Base-by-base conservation (phyloP, 2,888 invertebrate species). In the Corythucha ciliata region DNA sequence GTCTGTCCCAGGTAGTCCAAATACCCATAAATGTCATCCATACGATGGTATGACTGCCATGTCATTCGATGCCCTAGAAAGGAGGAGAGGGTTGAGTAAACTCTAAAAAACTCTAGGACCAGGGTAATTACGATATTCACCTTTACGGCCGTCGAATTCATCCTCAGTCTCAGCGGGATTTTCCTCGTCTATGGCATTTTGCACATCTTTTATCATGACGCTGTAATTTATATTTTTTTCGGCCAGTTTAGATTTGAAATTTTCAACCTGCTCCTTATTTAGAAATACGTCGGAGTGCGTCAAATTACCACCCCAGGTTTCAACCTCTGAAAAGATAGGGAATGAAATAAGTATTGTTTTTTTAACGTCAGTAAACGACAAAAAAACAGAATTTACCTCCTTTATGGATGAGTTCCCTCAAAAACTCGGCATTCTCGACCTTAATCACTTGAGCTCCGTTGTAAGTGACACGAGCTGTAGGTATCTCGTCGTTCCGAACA, bases 161-260 rank as follows among this genome's bases (percentile, higher is more conserved):
- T 79, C 78, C 62, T 79, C 75, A 52, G 78, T 77, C 14, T 77
- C 69, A 3, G 77, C 74, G 39, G 85, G 85, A 68, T 88, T 89
- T 70, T 88, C 88, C 57, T 77, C 76, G 60, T 87, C 78, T 56
- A 89, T 88, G 41, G 81, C 80, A 62, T 74, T 73, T 67, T 89
- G 87, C 45, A 90, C 67, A 68, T 90, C 81, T 44, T 81, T 75
- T 61, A 89, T 85, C 37, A 85, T 69, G n/a, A 88, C 71, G 46
- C 80, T 74, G 64, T 75, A 84, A 20, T 74, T 66, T 51, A 88
- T 75, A 48, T 78, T 76, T 56, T 78, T 75, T 32, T 76, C 72
- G 49, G 72, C 70, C 27, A 90, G 72, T 49, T 75, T 70, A 45
- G 74, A 69, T 48, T 78, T 74, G 2, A 86, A 80, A 57, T 76